A percentile compares a stretch with the other conserved stretches of the same genome.
Evolutionary conservation across 2,797 vertebrate species (phyloP).

Genomic region (Merluccius polli): DNA sequence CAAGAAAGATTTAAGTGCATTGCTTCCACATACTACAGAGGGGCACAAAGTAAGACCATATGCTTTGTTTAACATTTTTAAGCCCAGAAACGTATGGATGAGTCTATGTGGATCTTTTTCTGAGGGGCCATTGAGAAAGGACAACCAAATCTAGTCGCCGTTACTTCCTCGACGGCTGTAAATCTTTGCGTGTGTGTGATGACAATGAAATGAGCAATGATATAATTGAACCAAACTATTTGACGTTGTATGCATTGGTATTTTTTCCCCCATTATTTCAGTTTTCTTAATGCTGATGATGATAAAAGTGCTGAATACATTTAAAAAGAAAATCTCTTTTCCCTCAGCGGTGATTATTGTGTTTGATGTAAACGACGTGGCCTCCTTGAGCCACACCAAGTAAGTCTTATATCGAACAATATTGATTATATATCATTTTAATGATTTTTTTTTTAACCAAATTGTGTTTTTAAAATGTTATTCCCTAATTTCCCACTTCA

Average conservation of each 20-base stretch:
- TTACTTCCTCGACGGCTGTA: background rate
- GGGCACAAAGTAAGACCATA: conserved; percentile 81
- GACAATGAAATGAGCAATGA: background rate
- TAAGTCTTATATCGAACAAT: conserved; percentile 43
- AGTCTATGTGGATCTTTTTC: background rate
- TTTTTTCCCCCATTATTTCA: background rate
- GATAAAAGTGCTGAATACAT: background rate
- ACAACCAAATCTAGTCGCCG: background rate
- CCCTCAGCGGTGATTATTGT: conserved; percentile 85
- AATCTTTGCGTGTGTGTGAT: background rate
- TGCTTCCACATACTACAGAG: conserved; percentile 93
- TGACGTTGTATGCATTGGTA: background rate
- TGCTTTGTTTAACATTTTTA: background rate
- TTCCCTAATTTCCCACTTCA: conserved; percentile 17
- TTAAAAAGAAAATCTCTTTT: background rate
- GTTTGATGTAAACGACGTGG: conserved; percentile 87
- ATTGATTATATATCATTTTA: background rate
- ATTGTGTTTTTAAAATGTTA: background rate
- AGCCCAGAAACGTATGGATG: background rate
- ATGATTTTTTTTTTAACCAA: background rate
- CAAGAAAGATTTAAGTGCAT: conserved; percentile 98
- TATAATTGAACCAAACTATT: background rate
- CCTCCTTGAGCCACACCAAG: conserved; percentile 85
- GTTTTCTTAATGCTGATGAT: background rate
- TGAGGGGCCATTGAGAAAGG: background rate